A percentile compares a stretch with the other conserved stretches of the same genome.
phyloP scores from a whole-genome alignment of 2,888 invertebrate genomes.

The Tanypteryx hageni region DNA sequence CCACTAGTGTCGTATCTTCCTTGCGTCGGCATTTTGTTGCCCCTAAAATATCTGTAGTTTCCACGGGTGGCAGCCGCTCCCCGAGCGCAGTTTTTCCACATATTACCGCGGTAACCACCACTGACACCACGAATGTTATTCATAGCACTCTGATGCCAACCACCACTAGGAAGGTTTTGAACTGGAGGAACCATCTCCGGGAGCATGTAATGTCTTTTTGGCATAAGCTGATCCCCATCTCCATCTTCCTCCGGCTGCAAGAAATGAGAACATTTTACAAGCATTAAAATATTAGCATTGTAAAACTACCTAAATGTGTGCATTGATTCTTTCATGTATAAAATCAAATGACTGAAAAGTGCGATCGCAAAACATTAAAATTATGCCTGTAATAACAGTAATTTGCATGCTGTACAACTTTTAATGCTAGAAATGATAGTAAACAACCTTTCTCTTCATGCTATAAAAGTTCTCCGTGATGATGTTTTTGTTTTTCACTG shows the following conservation, averaged over 20 bases:
- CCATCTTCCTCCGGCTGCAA: slow-evolving; percentile 13
- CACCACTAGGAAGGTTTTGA: slow-evolving; percentile 8
- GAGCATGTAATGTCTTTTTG: slow-evolving; percentile 40
- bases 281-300: not conserved
- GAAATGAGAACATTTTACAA: not conserved
- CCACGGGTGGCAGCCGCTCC: slow-evolving; percentile 22
- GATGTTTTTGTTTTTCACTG: slow-evolving; percentile 6
- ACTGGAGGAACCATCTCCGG: slow-evolving; percentile 26
- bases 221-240: slow-evolving; percentile 28
- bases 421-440: not conserved
- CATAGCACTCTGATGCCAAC: not conserved
- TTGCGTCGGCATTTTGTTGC: not conserved
- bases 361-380: not conserved
- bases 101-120: slow-evolving; percentile 35
- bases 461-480: slow-evolving; percentile 49
- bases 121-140: not conserved
- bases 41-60: slow-evolving; percentile 41
- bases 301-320: too few relatives aligned
- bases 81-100: slow-evolving; percentile 29
- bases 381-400: not conserved
- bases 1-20: slow-evolving; percentile 45
- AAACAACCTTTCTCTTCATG: slow-evolving; percentile 44
- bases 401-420: not conserved
- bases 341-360: not conserved
- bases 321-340: too few relatives aligned